Conservation (phyloP, 2,113 vertebrate genomes). For the Notarius lentiginosus region DNA sequence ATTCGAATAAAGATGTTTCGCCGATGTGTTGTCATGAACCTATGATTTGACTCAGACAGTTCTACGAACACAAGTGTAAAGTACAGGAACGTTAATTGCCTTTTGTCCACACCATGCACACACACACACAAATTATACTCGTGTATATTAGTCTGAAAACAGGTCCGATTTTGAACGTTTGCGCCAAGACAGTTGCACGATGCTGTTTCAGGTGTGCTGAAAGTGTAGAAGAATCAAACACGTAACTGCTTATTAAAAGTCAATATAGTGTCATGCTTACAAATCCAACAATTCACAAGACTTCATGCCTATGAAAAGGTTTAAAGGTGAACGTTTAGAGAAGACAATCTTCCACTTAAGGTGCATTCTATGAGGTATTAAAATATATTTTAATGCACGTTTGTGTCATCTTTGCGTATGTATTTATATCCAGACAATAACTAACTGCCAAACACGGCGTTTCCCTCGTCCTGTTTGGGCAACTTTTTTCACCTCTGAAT, state of each 20-base stretch:
- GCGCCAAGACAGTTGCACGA: no score
- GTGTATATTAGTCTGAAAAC: no score
- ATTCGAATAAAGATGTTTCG: background rate
- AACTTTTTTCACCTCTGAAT: background rate
- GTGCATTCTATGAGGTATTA: background rate
- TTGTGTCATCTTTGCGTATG: background rate
- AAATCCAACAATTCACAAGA: background rate
- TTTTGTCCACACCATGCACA: no score
- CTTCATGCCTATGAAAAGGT: background rate
- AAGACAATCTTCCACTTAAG: background rate
- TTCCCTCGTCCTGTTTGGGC: background rate
- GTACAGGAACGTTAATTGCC: background rate
- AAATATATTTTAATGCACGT: background rate
- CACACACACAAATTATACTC: no score
- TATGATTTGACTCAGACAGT: background rate
- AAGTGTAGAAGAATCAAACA: background rate
- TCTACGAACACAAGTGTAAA: background rate
- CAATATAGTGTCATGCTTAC: background rate
- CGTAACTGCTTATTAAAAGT: background rate
- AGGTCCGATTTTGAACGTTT: no score
- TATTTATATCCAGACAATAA: background rate
- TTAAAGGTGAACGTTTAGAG: background rate
- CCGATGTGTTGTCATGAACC: background rate
- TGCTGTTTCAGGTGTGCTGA: background rate
- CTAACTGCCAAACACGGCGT: background rate